Base-by-base conservation (phyloP, 2,888 invertebrate genomes). In the Gryllus longicercus region DNA sequence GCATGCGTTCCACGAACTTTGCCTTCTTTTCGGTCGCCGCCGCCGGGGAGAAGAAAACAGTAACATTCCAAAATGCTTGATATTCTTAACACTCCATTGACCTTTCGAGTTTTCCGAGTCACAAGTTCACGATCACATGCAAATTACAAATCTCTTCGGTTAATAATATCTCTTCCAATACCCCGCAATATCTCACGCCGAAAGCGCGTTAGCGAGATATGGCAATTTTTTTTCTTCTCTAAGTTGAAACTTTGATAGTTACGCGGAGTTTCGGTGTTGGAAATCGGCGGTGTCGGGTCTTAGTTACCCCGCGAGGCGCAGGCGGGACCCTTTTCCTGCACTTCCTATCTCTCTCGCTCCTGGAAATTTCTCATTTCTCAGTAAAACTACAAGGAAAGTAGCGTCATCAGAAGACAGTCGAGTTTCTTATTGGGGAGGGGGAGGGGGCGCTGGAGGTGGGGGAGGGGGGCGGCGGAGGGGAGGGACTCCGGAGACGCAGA, bases 361-460 rank as follows among this genome's bases (percentile, higher is more conserved):
- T 38, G 49, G 49, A 49, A 50, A 38, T n/a, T 38, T 50, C 77
- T 77, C 77, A 77, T 77, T 77, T 77, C 77, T 77, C 75, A 49
- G 77, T 51, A 78, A 12, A 14, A 23, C 50, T 51, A 25, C 51
- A 51, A 51, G 78, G 75, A 80, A 80, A 80, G 80, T 80, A 75
- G 80, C 80, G 21, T 80, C 80, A 80, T 80, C 80, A 80, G 51
- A 51, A 25, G 80, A 63, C 80, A 78, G 78, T 75, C 80, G 21
- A 51, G n/a, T 49, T 75, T 74, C 8, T 51, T 51, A 75, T 78
- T 50, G 51, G 49, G 49, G 77, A 10, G 49, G 21, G 49, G n/a
- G n/a, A 8, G 74, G 74, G n/a, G n/a, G n/a, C n/a, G n/a, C n/a
- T n/a, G n/a, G n/a, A n/a, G n/a, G n/a, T n/a, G n/a, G n/a, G n/a